Evolutionary conservation across 2,113 vertebrate species (phyloP), one percentile per base, ranked within the genome.

Genomic region (Lepisosteus osseus): DNA sequence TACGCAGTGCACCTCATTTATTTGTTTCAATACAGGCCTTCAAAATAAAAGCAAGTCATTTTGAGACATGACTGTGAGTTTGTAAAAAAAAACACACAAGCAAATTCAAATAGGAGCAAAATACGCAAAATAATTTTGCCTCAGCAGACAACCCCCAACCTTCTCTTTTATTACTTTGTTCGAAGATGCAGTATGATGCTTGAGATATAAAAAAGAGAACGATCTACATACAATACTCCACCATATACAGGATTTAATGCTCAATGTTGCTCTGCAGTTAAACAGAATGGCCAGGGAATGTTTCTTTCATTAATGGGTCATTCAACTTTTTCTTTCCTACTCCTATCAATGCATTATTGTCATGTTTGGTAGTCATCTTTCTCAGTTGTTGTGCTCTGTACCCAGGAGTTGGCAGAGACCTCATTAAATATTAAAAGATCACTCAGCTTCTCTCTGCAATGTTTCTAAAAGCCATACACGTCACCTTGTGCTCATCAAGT

Each of bases 351-450:
- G 69, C 57, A 59, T 56, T 72, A 59, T 56, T 65, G 75, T 67
- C 75, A 66, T 64, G 14, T 55, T 56, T 65, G 3, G 61, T 55
- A 44, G 73, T 45, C 1, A 3, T 77, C 73, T 61, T 54, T 78
- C 73, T 73, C 45, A 77, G 3, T 71, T 78, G 54, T 68, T 76
- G 79, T 56, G 71, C 78, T 85, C 80, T 0, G 0, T 73, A 82
- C 78, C 75, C 72, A 70, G 84, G 78, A 82, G 78, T 72, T 84
- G 84, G 84, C 78, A 81, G 86, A 76, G 71, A 76, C 80, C 82
- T 85, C 81, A 93, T 94, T 85, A 95, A 95, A 92, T 93, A 93
- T 92, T 91, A 86, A 92, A 88, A 82, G 77, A 85, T 87, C 79
- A 83, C 86, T 91, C 75, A 82, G 71, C 83, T 73, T 86, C 75